These are phyloP conservation scores for Fragariocoptes setiger DNA, from an alignment of 1,140 invertebrate genomes.

Conservation along the genomic window DNA sequence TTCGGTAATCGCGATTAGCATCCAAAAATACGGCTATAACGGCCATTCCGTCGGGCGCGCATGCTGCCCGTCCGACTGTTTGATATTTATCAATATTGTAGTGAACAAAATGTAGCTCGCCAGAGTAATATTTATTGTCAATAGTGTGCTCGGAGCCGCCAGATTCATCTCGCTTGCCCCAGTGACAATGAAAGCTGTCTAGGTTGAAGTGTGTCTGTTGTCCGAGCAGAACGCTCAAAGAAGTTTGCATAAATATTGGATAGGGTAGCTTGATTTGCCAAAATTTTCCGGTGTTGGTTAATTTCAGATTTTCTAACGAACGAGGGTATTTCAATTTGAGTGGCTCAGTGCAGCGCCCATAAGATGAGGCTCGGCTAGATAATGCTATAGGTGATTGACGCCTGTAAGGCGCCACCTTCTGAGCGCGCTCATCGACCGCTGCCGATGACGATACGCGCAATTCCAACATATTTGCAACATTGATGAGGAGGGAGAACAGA, in stretches of 20 bases:
- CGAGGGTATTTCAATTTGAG: neutral
- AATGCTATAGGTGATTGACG: constrained; percentile 3
- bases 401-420: neutral
- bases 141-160: constrained; percentile 66
- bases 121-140: constrained; percentile 49
- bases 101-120: constrained; percentile 47
- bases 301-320: neutral
- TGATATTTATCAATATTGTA: constrained; percentile 60
- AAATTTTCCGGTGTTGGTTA: constrained; percentile 1
- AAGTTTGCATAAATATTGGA: neutral
- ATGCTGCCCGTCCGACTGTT: constrained; percentile 42
- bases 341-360: neutral
- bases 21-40: constrained; percentile 65
- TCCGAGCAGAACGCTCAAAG: neutral
- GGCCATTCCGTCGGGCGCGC: constrained; percentile 46
- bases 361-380: neutral
- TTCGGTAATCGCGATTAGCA: constrained; percentile 27
- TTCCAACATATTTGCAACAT: no score
- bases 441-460: no score
- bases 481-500: no score
- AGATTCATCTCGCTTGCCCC: constrained; percentile 28
- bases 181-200: constrained; percentile 5
- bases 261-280: constrained; percentile 5
- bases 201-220: neutral
- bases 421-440: no score